These are phyloP conservation scores for Dysdera silvatica DNA, from an alignment of 1,140 invertebrate species.

Conservation along the genomic window DNA sequence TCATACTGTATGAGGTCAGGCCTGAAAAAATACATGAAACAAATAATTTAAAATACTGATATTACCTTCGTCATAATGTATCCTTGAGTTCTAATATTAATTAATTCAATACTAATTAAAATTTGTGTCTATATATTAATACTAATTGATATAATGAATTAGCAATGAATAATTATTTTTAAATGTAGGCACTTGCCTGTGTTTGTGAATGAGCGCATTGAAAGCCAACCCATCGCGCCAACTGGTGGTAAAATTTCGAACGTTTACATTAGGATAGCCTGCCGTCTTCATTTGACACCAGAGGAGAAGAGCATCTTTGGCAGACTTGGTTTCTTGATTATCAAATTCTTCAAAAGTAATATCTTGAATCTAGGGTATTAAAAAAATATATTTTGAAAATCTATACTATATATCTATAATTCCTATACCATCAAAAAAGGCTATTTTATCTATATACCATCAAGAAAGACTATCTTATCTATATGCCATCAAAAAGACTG, in stretches of 20 bases:
- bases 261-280: slow-evolving; percentile 98
- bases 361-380: slow-evolving; percentile 81
- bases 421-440: not conserved
- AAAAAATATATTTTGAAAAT: not conserved
- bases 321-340: slow-evolving; percentile 93
- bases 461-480: too few relatives aligned
- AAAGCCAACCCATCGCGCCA: slow-evolving; percentile 98
- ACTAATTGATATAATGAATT: too few relatives aligned
- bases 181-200: slow-evolving; percentile 49
- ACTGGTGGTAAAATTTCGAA: slow-evolving; percentile 95
- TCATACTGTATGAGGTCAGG: slow-evolving; percentile 95
- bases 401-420: not conserved
- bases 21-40: slow-evolving; percentile 40
- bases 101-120: too few relatives aligned
- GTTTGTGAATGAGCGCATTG: slow-evolving; percentile 99
- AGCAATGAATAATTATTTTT: too few relatives aligned
- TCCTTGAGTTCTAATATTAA: too few relatives aligned
- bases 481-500: too few relatives aligned
- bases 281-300: slow-evolving; percentile 99
- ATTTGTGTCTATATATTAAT: too few relatives aligned
- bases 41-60: not conserved
- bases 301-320: slow-evolving; percentile 83
- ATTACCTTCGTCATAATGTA: not conserved
- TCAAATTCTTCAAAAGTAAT: slow-evolving; percentile 98
- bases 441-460: too few relatives aligned